Percentiles rank a stretch among this genome's conserved stretches.
Conservation (phyloP, 2,113 vertebrate species). For the Cervus canadensis region DNA sequence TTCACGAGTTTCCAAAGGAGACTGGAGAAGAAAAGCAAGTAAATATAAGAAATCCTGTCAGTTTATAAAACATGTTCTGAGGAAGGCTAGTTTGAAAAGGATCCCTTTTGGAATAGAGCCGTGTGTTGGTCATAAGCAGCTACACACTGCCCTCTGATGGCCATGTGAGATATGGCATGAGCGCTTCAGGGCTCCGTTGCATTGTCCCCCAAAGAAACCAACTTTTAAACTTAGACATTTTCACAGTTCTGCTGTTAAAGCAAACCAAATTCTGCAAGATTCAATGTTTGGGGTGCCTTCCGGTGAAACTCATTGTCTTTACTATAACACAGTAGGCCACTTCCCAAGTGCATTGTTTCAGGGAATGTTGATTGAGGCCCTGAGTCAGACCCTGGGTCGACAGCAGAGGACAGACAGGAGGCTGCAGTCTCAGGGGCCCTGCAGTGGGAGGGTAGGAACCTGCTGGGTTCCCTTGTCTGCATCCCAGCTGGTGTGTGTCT, state of each 20-base stretch:
- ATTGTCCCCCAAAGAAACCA: neutral
- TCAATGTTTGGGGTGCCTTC: neutral
- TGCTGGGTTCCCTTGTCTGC: neutral
- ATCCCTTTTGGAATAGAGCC: neutral
- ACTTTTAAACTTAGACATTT: neutral
- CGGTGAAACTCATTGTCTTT: neutral
- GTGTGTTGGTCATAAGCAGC: too few relatives aligned
- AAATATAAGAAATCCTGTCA: neutral
- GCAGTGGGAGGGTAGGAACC: neutral
- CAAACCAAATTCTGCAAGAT: neutral
- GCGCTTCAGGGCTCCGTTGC: too few relatives aligned
- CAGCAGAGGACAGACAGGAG: neutral
- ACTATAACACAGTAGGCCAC: neutral
- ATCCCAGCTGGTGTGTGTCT: neutral
- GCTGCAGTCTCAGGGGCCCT: neutral
- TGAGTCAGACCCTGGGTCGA: neutral
- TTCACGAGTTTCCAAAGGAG: neutral
- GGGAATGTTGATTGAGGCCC: neutral
- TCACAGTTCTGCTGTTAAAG: neutral
- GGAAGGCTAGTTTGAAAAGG: neutral
- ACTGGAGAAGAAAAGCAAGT: neutral
- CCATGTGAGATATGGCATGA: neutral
- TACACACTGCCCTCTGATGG: neutral
- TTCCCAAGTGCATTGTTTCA: neutral
- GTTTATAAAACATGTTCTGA: neutral